Conservation (phyloP, 2,888 invertebrate genomes). For the Mythimna loreyi region DNA sequence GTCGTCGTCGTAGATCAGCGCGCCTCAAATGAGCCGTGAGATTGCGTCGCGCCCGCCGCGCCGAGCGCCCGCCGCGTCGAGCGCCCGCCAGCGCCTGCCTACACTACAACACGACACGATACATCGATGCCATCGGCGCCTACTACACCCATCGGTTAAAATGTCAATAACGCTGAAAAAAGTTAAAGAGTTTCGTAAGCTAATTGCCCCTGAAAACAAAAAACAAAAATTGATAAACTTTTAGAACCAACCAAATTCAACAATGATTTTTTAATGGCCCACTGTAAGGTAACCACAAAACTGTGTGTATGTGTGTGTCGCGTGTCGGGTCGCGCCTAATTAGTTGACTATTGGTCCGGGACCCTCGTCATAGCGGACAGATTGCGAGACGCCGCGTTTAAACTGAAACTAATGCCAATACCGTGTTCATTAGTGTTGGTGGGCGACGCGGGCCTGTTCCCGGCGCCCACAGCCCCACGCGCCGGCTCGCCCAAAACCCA, state of each 20-base stretch:
- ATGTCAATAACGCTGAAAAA: not conserved
- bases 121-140: conserved; percentile 5
- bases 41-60: conserved; percentile 18
- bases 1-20: conserved; percentile 29
- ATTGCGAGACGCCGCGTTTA: conserved; percentile 48
- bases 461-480: not conserved
- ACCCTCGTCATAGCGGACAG: conserved; percentile 55
- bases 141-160: not conserved
- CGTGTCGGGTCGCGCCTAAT: conserved; percentile 40
- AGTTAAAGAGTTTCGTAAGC: not conserved
- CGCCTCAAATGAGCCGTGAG: conserved; percentile 43
- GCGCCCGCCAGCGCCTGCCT: too few species aligned
- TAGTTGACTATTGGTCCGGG: conserved; percentile 49
- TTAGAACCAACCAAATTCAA: not conserved
- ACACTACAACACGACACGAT: not conserved
- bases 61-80: not conserved
- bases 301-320: conserved; percentile 18
- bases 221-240: not conserved
- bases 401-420: conserved; percentile 58
- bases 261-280: conserved; percentile 1
- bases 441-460: conserved; percentile 12
- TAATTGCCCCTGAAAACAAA: not conserved
- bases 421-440: conserved; percentile 51
- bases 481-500: not conserved
- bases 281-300: conserved; percentile 25